Conservation (phyloP, 2,888 invertebrate genomes). For the Polietes domitor region DNA sequence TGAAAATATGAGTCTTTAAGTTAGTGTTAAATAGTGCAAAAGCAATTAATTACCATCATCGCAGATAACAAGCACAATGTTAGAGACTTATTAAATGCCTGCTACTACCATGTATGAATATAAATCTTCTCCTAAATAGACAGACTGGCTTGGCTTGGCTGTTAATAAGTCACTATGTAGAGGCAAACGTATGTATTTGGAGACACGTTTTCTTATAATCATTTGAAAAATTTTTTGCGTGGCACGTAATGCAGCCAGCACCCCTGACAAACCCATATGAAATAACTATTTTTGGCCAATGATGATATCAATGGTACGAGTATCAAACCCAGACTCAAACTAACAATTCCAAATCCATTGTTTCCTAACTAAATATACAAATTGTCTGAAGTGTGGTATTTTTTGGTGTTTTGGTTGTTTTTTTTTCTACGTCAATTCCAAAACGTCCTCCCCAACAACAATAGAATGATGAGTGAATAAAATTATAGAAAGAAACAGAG, state of each 20-base stretch:
- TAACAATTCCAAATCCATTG: slow-evolving; percentile 25
- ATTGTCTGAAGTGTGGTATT: neutral
- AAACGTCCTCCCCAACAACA: slow-evolving; percentile 40
- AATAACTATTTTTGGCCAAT: slow-evolving; percentile 56
- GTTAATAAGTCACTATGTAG: neutral
- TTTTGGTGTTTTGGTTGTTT: neutral
- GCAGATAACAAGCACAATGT: neutral
- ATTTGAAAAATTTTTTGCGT: slow-evolving; percentile 60
- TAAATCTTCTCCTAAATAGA: neutral
- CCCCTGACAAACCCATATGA: slow-evolving; percentile 61
- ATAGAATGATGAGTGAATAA: slow-evolving; percentile 43
- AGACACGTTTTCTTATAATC: slow-evolving; percentile 31
- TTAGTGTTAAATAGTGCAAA: neutral
- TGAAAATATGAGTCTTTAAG: too few relatives aligned
- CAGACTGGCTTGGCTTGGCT: neutral
- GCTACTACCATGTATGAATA: neutral
- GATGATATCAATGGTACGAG: slow-evolving; percentile 35
- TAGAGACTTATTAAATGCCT: neutral
- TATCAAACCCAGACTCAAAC: neutral
- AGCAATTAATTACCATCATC: neutral
- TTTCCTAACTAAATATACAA: slow-evolving; percentile 31
- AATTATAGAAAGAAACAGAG: slow-evolving; percentile 24
- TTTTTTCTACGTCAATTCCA: neutral
- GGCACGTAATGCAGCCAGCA: slow-evolving; percentile 61
- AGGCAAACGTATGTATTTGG: neutral